Evolutionary conservation across 2,113 vertebrate genomes (phyloP), one percentile per base, ranked within the genome.

Genomic region (Apteryx owenii): DNA sequence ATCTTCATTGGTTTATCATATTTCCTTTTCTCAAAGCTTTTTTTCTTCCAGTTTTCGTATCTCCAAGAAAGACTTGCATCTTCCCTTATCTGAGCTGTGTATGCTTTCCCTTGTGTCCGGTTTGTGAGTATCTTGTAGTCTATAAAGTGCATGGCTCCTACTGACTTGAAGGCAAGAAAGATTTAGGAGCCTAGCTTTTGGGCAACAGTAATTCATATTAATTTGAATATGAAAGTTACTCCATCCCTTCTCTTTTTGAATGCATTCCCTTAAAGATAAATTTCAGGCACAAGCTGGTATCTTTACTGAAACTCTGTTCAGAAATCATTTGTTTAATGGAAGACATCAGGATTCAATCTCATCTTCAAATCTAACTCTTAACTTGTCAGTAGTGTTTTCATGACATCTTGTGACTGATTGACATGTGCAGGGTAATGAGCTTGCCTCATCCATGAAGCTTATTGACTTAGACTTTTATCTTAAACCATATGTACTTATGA

Each of bases 401-500:
- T 75, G 46, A 69, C 36, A 88, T 36, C 28, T 62, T 78, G 31
- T 54, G 46, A 62, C 65, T 92, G 38, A 83, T 75, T 70, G 80
- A 31, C 23, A 81, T 6, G 2, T 48, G 82, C 29, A 78, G 54
- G 0, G 1, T 86, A 88, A 86, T 88, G n/a, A 94, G 33, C 92
- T 90, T 93, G 46, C 42, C n/a, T 90, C 29, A 78, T 54, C 46
- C 85, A 85, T 89, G 85, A 94, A 90, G n/a, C 89, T 81, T 88
- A 94, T 88, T 88, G 88, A 83, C 72, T 96, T 83, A 70, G 22
- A 79, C 64, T 89, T 97, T 93, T 93, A 90, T 88, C 76, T 88
- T 33, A 85, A 91, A 85, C 56, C 56, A 85, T 61, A 90, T 72
- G 71, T 92, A 88, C 91, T 93, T 92, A 73, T 85, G 51, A 53